Evolutionary conservation across 2,888 invertebrate species (phyloP).

Genomic region (Callimorpha dominula): DNA sequence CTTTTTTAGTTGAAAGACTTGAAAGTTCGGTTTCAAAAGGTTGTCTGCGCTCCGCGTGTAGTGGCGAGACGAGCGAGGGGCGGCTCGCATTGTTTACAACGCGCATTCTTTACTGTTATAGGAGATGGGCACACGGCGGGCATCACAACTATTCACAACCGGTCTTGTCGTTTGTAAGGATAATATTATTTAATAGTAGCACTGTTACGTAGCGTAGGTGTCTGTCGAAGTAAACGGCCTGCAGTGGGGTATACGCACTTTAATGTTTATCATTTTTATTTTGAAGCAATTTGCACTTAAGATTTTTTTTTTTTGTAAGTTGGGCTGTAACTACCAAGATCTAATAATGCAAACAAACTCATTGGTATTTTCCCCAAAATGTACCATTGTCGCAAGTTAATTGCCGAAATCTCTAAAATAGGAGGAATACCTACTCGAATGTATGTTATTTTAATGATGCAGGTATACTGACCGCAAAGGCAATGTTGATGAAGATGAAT

Average conservation of each 20-base stretch:
- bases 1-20: slow-evolving; percentile 7
- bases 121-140: slow-evolving; percentile 5
- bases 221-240: neutral
- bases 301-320: neutral
- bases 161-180: slow-evolving; percentile 8
- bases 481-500: slow-evolving; percentile 83
- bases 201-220: neutral
- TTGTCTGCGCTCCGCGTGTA: slow-evolving; percentile 3
- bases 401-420: neutral
- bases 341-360: neutral
- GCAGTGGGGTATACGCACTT: neutral
- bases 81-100: slow-evolving; percentile 39
- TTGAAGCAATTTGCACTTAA: neutral
- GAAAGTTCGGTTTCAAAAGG: neutral
- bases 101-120: slow-evolving; percentile 33
- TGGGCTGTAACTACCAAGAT: neutral
- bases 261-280: neutral
- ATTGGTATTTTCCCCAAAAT: neutral
- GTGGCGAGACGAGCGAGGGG: neutral
- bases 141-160: slow-evolving; percentile 17
- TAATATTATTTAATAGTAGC: neutral
- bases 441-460: neutral
- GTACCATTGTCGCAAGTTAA: neutral
- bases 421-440: neutral
- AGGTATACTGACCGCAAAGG: slow-evolving; percentile 75